Percentiles rank a stretch among this genome's conserved stretches.
Conservation (phyloP, 2,888 invertebrate genomes). For the Eupithecia vulgata region DNA sequence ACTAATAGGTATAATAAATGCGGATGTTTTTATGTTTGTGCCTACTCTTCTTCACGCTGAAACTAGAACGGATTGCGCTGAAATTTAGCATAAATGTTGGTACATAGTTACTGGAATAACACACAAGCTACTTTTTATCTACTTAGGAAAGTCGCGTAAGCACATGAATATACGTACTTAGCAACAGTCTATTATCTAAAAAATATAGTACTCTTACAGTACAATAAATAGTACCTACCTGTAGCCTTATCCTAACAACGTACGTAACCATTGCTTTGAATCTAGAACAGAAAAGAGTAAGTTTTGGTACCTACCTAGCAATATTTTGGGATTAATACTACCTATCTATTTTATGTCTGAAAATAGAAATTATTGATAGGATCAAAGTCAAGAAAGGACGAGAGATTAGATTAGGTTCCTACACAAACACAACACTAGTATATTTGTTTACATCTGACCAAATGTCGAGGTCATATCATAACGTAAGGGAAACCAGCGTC, state of each 20-base stretch:
- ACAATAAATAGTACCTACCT: too few relatives aligned
- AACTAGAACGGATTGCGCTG: not conserved
- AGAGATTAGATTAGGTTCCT: not conserved
- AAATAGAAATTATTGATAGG: not conserved
- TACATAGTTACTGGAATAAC: not conserved
- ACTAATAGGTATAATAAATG: not conserved
- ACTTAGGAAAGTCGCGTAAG: not conserved
- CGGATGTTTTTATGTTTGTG: not conserved
- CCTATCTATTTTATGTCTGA: not conserved
- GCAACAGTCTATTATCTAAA: too few relatives aligned
- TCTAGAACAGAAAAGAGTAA: not conserved
- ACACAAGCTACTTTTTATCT: not conserved
- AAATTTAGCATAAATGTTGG: not conserved
- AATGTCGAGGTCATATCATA: not conserved
- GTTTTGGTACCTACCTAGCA: not conserved
- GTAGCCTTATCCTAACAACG: too few relatives aligned
- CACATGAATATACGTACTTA: too few relatives aligned
- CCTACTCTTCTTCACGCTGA: too few relatives aligned
- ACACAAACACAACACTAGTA: not conserved
- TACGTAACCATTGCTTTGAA: too few relatives aligned
- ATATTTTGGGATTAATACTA: not conserved
- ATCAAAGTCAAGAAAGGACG: slow-evolving; percentile 5
- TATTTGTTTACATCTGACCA: not conserved
- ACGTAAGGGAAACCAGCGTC: not conserved
- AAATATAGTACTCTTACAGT: too few relatives aligned